Percentiles rank a stretch among this genome's conserved stretches.
These are phyloP conservation scores for Plutomurus gul DNA, from an alignment of 1,140 invertebrate genomes.

Conservation along the genomic window DNA sequence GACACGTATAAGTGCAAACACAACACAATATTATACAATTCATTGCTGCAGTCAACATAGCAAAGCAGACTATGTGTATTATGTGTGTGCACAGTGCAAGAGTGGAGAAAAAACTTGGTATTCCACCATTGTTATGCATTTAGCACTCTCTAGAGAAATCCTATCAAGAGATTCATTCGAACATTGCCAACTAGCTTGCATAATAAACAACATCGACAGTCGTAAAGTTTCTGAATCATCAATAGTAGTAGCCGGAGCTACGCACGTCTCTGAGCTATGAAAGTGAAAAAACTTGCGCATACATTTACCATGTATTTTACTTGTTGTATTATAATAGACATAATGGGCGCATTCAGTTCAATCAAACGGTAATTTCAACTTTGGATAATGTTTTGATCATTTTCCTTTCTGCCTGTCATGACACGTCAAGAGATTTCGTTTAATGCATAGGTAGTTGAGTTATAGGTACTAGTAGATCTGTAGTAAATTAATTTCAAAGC, in stretches of 20 bases:
- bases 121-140: not conserved
- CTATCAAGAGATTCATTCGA: not conserved
- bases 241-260: no score
- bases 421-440: no score
- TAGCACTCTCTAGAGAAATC: not conserved
- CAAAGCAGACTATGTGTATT: not conserved
- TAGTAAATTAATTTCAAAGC: no score
- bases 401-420: not conserved
- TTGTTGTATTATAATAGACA: not conserved
- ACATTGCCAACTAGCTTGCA: not conserved
- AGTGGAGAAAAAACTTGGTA: not conserved
- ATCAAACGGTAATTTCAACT: conserved; percentile 10
- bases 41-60: no score
- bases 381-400: not conserved
- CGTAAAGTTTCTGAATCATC: no score
- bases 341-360: not conserved
- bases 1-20: no score
- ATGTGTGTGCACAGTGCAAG: not conserved
- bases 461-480: no score
- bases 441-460: no score
- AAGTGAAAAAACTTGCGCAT: no score
- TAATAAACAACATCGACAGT: not conserved
- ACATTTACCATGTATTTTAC: not conserved
- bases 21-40: no score
- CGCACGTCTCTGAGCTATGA: no score